Evolutionary conservation across 2,797 vertebrate genomes (phyloP), one percentile per base, ranked within the genome.

Genomic region (Balearica regulorum): DNA sequence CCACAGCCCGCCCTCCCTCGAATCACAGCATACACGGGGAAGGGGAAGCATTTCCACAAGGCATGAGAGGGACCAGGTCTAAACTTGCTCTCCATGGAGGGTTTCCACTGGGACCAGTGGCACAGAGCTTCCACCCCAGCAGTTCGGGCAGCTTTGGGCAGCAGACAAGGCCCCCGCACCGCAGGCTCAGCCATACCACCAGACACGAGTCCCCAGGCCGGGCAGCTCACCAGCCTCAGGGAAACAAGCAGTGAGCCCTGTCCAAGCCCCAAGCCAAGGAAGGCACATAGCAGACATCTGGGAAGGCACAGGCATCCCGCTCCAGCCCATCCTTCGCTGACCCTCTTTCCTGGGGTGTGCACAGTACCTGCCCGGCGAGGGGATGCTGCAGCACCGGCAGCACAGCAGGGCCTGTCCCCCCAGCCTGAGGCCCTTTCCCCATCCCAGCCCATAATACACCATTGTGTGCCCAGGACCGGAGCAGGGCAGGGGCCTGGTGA

Each of bases 271-370:
- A 1, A 82, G 78, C 73, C n/a, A 43, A 57, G 73, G 25, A 60
- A 43, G 61, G 84, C 66, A 46, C 82, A 33, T 0, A 0, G 41
- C 41, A 57, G 70, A 35, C 3, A 1, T 1, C 37, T 0, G 4
- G 43, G 37, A 35, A 35, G 48, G 41, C 7, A 3, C n/a, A n/a
- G 24, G 5, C 37, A 49, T 24, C 43, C 51, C 1, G 0, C 17
- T 77, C 33, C 57, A 87, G 77, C 65, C n/a, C 35, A 28, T 25
- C 35, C 44, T 73, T 70, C 0, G 0, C 53, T 33, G 66, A 4
- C 0, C 25, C 26, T 49, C 31, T 87, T 66, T 85, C 43, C 43
- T 5, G 0, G 13, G 44, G 26, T 9, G n/a, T 0, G 2, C 51
- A 58, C n/a, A 7, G 51, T 5, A 17, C 77, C 78, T 62, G 72